Base-by-base conservation (phyloP, 2,888 invertebrate genomes). In the Drepana falcataria region DNA sequence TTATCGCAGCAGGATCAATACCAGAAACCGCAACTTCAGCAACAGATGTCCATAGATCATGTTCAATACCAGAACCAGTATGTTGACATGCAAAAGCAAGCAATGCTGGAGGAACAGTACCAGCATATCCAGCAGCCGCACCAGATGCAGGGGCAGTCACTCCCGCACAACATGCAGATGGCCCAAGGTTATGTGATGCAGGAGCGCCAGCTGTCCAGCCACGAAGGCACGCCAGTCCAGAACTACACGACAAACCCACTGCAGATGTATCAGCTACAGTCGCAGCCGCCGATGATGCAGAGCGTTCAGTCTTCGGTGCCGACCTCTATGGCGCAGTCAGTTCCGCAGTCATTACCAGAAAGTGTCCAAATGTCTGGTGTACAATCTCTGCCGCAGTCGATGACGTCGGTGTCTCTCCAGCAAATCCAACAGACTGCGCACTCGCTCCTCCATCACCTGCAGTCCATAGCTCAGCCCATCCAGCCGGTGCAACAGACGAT, bases 181-280 rank as follows among this genome's bases (percentile, higher is more conserved):
- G 83, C 80, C 63, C 89, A 79, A 71, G 81, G 65, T 68, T 66
- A 80, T 56, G 77, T 88, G 56, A 87, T 86, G 65, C 88, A 88
- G 73, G 89, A 90, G 61, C 77, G 91, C 79, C 88, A 89, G 77
- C 88, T 87, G 70, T 91, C 87, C 83, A 90, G 88, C 85, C 91
- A 87, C 76, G 91, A 91, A 80, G 88, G 91, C 80, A 90, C 89
- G 4, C 89, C 88, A 7, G 87, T 88, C 78, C 91, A 91, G 75
- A 87, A 91, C 76, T 90, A 81, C 59, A 67, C 85, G 59, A 72
- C 86, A 69, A 90, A 90, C 64, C 91, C 90, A 55, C 74, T 90
- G 65, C 91, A 91, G 59, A 85, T 89, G 80, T 88, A 87, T 69
- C 92, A 83, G 60, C 84, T 62, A 49, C 83, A 79, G 54, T 77